Evolutionary conservation across 2,113 vertebrate species (phyloP), one percentile per base, ranked within the genome.

Genomic region (Piprites chloris): DNA sequence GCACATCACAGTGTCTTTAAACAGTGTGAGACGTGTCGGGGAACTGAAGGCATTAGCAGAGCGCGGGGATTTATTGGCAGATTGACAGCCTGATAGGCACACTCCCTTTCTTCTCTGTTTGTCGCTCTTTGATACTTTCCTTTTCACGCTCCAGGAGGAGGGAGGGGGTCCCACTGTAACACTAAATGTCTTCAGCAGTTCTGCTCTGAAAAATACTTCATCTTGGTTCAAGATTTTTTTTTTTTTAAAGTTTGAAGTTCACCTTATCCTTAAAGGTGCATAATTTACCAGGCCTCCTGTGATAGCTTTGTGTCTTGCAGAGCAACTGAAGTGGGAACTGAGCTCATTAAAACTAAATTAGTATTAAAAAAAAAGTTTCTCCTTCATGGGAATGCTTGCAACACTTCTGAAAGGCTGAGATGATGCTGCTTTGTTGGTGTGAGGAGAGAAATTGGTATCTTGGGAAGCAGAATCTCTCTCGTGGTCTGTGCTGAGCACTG

Each of bases 11-110:
- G 91, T 85, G 93, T 93, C 94, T 96, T 96, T 82, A 95, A 95
- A 92, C 93, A 95, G 90, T 53, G 75, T 5, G 83, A 92, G 91
- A 91, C 4, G 4, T 52, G 90, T 79, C 0, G 20, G 92, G 96
- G 89, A 85, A 14, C 90, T 85, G 81, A 89, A 94, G 95, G 91
- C 84, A 90, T 95, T 96, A 96, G 81, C n/a, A 2, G 85, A 93
- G 93, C 76, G 28, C 86, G 53, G 94, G 93, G 95, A 91, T 95
- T 95, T 94, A 95, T 94, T 95, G 94, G 93, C 95, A 95, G 94
- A 87, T 95, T 95, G 95, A 92, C 95, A 96, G 63, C 75, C 93
- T 74, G 96, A 96, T 96, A 92, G 93, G 93, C 81, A 61, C 24
- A 4, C 81, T 91, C 47, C 74, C 73, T 94, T 97, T 93, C 89